phyloP scores from a whole-genome alignment of 2,888 invertebrate species.

The Caradrina clavipalpis region DNA sequence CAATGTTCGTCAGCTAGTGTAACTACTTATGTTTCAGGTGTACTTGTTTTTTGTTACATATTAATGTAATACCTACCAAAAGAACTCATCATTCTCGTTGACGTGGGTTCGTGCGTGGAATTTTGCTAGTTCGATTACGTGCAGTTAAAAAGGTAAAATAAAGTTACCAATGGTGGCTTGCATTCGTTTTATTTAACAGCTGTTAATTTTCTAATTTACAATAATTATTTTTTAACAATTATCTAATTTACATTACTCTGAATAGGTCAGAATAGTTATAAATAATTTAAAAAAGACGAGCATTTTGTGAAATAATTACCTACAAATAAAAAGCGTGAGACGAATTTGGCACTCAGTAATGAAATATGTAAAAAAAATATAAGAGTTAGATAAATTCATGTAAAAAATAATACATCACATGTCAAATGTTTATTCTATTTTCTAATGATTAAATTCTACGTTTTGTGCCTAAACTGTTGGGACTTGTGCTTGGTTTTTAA shows the following conservation, averaged over 20 bases:
- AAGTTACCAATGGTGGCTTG: slow-evolving; percentile 14
- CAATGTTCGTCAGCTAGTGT: too few relatives aligned
- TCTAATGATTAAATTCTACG: slow-evolving; percentile 48
- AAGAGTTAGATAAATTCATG: slow-evolving; percentile 30
- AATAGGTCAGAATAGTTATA: slow-evolving; percentile 43
- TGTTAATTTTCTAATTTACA: slow-evolving; percentile 40
- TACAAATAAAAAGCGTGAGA: slow-evolving; percentile 60
- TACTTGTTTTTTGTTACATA: too few relatives aligned
- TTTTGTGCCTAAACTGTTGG: slow-evolving; percentile 40
- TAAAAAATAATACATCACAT: slow-evolving; percentile 28
- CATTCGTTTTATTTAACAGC: slow-evolving; percentile 50
- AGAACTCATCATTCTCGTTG: too few relatives aligned
- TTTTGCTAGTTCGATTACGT: too few relatives aligned
- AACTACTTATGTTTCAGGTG: too few relatives aligned
- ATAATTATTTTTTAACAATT: slow-evolving; percentile 22
- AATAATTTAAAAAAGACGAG: slow-evolving; percentile 51
- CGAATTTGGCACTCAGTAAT: slow-evolving; percentile 68
- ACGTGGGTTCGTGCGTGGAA: too few relatives aligned
- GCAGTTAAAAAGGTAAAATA: background rate
- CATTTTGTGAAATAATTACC: slow-evolving; percentile 46
- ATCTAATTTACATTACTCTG: slow-evolving; percentile 50
- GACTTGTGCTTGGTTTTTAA: slow-evolving; percentile 46
- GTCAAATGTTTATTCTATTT: slow-evolving; percentile 17
- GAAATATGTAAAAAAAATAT: slow-evolving; percentile 53
- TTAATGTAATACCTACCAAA: too few relatives aligned